These are phyloP conservation scores for Netelia virgata DNA, from an alignment of 2,888 invertebrate species.

Conservation along the genomic window DNA sequence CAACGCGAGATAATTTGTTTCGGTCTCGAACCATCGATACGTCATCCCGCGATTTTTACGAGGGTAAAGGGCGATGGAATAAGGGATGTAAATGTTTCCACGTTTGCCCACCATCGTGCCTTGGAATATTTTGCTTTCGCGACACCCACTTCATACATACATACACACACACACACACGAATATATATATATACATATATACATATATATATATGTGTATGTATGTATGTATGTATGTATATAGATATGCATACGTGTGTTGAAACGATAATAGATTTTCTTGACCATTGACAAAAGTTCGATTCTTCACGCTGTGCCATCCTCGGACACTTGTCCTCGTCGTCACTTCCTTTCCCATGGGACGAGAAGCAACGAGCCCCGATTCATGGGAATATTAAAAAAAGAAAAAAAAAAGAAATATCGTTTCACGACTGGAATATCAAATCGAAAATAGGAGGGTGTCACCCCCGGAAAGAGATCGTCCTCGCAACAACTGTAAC, in stretches of 20 bases:
- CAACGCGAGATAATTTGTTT: constrained; percentile 74
- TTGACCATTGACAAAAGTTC: constrained; percentile 58
- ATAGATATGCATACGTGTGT: constrained; percentile 30
- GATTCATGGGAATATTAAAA: constrained; percentile 37
- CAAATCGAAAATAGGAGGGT: constrained; percentile 50
- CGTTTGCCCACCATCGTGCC: constrained; percentile 48
- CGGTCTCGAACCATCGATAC: constrained; percentile 65
- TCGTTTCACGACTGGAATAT: constrained; percentile 21
- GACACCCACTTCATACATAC: constrained; percentile 64
- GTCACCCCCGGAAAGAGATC: constrained; percentile 57
- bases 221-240: constrained; percentile 33
- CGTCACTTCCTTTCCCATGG: constrained; percentile 75
- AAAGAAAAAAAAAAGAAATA: constrained; percentile 15
- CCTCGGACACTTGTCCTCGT: constrained; percentile 62
- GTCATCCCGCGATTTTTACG: constrained; percentile 45
- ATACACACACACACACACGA: neutral
- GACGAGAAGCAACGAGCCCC: constrained; percentile 51
- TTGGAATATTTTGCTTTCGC: constrained; percentile 71
- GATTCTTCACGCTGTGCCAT: constrained; percentile 65
- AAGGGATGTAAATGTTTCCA: constrained; percentile 58
- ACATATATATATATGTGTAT: constrained; percentile 30
- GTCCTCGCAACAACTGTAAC: constrained; percentile 62
- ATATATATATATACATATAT: constrained; percentile 20
- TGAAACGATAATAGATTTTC: constrained; percentile 46
- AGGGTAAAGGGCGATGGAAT: constrained; percentile 40